Evolutionary conservation across 2,113 vertebrate species (phyloP).

Genomic region (Corydoras sp.): DNA sequence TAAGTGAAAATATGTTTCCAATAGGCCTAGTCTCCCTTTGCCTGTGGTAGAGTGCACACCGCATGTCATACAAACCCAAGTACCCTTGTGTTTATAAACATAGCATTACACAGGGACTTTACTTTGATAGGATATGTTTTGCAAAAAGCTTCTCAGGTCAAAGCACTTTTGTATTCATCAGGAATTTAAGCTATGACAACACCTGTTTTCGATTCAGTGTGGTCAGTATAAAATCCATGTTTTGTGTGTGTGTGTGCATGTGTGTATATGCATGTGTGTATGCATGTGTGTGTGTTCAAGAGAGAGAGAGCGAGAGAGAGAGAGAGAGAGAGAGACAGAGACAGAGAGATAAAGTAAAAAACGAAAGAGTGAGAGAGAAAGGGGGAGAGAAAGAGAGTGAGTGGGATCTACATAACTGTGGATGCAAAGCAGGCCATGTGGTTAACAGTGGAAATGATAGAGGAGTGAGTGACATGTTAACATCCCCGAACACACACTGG

Average conservation of each 20-base stretch:
- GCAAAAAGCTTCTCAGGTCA: slow-evolving; percentile 65
- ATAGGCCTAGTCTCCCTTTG: slow-evolving; percentile 47
- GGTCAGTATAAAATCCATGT: slow-evolving; percentile 45
- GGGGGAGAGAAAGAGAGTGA: too few species aligned
- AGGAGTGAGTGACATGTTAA: slow-evolving; percentile 63
- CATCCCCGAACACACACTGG: slow-evolving; percentile 50
- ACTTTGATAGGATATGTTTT: slow-evolving; percentile 58
- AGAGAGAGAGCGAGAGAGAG: too few species aligned
- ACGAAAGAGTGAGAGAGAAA: too few species aligned
- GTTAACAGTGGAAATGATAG: slow-evolving; percentile 48
- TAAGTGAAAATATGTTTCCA: slow-evolving; percentile 62
- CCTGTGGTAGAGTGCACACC: slow-evolving; percentile 49
- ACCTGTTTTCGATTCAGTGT: slow-evolving; percentile 73
- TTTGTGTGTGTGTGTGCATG: slow-evolving; percentile 41
- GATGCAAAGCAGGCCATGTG: slow-evolving; percentile 56
- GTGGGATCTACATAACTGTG: slow-evolving; percentile 32
- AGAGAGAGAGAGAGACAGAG: too few species aligned
- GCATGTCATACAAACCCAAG: slow-evolving; percentile 58
- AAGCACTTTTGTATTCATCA: slow-evolving; percentile 65
- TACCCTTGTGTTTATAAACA: slow-evolving; percentile 60
- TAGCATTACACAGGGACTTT: slow-evolving; percentile 55
- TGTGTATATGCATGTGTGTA: slow-evolving; percentile 55
- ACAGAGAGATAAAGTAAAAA: too few species aligned
- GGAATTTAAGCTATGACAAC: slow-evolving; percentile 69
- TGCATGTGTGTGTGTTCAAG: too few species aligned